These are phyloP conservation scores for Cardiocondyla obscurior DNA, from an alignment of 1,140 invertebrate genomes.

Conservation along the genomic window DNA sequence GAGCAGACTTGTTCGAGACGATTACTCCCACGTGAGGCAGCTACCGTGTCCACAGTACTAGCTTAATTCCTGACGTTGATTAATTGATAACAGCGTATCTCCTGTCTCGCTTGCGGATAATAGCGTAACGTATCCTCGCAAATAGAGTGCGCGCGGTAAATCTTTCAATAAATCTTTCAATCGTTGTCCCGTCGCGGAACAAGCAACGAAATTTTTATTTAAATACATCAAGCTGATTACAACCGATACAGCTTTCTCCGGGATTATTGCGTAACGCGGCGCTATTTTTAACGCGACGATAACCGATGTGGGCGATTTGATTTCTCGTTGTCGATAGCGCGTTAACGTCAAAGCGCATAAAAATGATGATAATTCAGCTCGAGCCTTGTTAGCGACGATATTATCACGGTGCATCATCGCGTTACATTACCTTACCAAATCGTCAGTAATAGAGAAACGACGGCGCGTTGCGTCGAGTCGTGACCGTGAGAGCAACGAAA, in stretches of 20 bases:
- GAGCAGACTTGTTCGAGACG: slow-evolving; percentile 62
- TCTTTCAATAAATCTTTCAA: background rate
- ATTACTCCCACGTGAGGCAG: slow-evolving; percentile 73
- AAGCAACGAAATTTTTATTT: background rate
- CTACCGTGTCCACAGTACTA: slow-evolving; percentile 68
- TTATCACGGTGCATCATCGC: slow-evolving; percentile 46
- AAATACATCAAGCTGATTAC: background rate
- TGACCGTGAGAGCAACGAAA: slow-evolving; percentile 70
- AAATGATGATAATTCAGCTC: slow-evolving; percentile 18
- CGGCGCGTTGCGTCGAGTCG: slow-evolving; percentile 48
- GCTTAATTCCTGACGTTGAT: slow-evolving; percentile 64
- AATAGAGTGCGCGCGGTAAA: background rate
- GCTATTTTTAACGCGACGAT: background rate
- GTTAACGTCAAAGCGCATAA: background rate
- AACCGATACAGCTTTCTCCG: no score
- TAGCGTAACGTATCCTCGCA: background rate
- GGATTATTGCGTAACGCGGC: no score
- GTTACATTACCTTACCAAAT: slow-evolving; percentile 64
- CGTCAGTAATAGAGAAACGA: slow-evolving; percentile 35
- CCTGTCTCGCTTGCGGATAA: background rate
- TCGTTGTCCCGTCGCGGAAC: background rate
- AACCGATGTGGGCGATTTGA: background rate
- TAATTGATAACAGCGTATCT: slow-evolving; percentile 68
- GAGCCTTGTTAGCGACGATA: slow-evolving; percentile 52
- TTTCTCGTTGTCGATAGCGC: slow-evolving; percentile 6